phyloP scores from a whole-genome alignment of 2,888 invertebrate species.

The Nudaria mundana region DNA sequence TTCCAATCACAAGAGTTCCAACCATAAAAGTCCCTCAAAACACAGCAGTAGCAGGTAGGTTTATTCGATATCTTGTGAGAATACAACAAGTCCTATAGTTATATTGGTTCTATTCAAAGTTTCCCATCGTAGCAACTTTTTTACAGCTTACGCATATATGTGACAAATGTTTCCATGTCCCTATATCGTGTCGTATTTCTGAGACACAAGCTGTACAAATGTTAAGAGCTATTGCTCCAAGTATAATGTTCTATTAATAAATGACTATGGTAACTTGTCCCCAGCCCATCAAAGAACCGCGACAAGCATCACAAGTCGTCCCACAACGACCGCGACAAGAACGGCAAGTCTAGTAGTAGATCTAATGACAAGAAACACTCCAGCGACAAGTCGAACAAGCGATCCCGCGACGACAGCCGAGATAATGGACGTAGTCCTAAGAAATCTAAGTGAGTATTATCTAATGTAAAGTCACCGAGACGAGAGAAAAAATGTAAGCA shows the following conservation, averaged over 20 bases:
- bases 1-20: constrained; percentile 10
- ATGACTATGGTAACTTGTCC: background rate
- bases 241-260: too few relatives aligned
- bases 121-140: too few relatives aligned
- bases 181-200: too few relatives aligned
- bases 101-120: too few relatives aligned
- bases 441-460: constrained; percentile 81
- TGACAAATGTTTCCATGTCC: too few relatives aligned
- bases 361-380: constrained; percentile 64
- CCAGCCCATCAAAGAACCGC: constrained; percentile 74
- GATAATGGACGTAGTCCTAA: constrained; percentile 85
- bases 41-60: constrained; percentile 86
- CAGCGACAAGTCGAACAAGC: constrained; percentile 80
- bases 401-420: constrained; percentile 88
- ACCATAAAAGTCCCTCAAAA: constrained; percentile 79
- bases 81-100: too few relatives aligned
- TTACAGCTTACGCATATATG: too few relatives aligned
- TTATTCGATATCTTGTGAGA: background rate
- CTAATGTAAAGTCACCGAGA: too few relatives aligned
- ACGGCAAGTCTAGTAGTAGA: constrained; percentile 49
- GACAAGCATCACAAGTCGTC: constrained; percentile 72
- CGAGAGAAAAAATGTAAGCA: too few relatives aligned
- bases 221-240: too few relatives aligned
- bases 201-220: too few relatives aligned
- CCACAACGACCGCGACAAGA: constrained; percentile 45